Evolutionary conservation across 92 coral and sea anemone species (phyloP).

Genomic region (Metridium senile): DNA sequence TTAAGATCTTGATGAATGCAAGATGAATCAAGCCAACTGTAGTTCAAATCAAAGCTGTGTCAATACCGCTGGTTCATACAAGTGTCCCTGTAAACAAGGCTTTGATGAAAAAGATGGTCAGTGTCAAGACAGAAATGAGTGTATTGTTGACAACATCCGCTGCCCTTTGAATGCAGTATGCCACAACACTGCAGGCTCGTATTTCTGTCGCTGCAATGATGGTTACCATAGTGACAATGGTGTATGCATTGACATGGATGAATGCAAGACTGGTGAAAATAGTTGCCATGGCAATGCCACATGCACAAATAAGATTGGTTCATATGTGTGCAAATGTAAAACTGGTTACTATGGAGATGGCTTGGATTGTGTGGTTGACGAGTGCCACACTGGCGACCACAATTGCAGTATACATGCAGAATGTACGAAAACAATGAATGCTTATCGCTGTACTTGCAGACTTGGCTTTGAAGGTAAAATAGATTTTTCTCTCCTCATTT

Average conservation of each 20-base stretch:
- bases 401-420: slow-evolving; percentile 21
- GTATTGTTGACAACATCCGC: background rate
- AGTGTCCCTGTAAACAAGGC: slow-evolving; percentile 18
- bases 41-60: slow-evolving; percentile 17
- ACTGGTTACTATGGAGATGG: slow-evolving; percentile 44
- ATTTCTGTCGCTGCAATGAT: slow-evolving; percentile 15
- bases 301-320: slow-evolving; percentile 29
- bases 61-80: slow-evolving; percentile 34
- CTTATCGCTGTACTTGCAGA: slow-evolving; percentile 23
- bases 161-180: slow-evolving; percentile 12
- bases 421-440: slow-evolving; percentile 9
- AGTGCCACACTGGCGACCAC: slow-evolving; percentile 14
- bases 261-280: slow-evolving; percentile 21
- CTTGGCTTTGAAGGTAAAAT: slow-evolving; percentile 20
- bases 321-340: slow-evolving; percentile 25
- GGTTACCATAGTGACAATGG: slow-evolving; percentile 16
- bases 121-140: slow-evolving; percentile 27
- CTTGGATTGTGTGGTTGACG: slow-evolving; percentile 30
- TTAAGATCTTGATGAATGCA: background rate
- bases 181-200: slow-evolving; percentile 36
- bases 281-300: slow-evolving; percentile 38
- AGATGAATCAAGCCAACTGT: slow-evolving; percentile 7
- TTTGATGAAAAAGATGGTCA: background rate
- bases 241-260: slow-evolving; percentile 24
- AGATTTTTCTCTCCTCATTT: background rate